These are phyloP conservation scores for Oreortyx pictus DNA, from an alignment of 2,797 vertebrate genomes.

Conservation along the genomic window DNA sequence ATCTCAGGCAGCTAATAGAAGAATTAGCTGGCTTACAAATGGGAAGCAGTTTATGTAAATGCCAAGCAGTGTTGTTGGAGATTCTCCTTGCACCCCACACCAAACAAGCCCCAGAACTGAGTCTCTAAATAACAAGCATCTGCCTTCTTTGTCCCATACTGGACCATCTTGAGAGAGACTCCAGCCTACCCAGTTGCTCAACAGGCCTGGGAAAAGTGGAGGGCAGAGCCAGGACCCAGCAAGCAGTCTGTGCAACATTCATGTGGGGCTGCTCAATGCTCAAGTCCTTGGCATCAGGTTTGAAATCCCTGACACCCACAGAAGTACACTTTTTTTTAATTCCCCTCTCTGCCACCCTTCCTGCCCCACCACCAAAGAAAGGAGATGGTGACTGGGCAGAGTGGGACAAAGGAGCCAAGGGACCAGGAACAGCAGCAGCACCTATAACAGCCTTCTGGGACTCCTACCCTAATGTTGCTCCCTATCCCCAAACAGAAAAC, in stretches of 20 bases:
- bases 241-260: background rate
- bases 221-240: background rate
- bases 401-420: background rate
- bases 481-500: background rate
- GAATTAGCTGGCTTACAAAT: background rate
- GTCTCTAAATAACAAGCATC: background rate
- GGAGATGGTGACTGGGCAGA: rapidly evolving
- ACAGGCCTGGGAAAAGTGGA: background rate
- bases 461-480: background rate
- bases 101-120: background rate
- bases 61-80: background rate
- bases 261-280: too few relatives aligned
- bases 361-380: background rate
- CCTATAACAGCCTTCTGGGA: rapidly evolving
- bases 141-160: background rate
- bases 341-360: background rate
- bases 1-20: background rate
- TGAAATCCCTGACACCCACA: background rate
- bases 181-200: background rate
- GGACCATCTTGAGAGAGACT: background rate
- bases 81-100: background rate
- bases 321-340: background rate
- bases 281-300: background rate
- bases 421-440: rapidly evolving
- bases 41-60: background rate